A percentile compares a stretch with the other conserved stretches of the same genome.
Conservation (phyloP, 37 sponge, comb jelly and placozoan genomes). For the Spongia lamella region DNA sequence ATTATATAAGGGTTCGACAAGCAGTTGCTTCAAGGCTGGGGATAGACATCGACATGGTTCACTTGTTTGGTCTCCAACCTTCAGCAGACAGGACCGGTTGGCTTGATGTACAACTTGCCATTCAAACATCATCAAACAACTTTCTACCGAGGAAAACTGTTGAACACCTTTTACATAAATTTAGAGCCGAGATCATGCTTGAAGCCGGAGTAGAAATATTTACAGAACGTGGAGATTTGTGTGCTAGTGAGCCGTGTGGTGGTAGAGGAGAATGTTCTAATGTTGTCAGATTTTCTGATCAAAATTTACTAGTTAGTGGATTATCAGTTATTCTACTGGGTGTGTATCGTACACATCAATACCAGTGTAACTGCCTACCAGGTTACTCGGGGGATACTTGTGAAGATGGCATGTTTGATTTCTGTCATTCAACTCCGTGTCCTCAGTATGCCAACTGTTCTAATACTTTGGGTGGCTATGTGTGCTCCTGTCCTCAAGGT, state of each 20-base stretch:
- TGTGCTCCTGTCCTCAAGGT: slow-evolving; percentile 6
- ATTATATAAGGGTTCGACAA: slow-evolving; percentile 2
- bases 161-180: slow-evolving; percentile 50
- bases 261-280: slow-evolving; percentile 27
- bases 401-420: slow-evolving; percentile 12
- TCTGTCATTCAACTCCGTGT: slow-evolving; percentile 12
- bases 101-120: slow-evolving; percentile 30
- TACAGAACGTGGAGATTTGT: slow-evolving; percentile 50
- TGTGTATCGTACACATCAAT: background rate
- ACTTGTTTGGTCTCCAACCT: slow-evolving; percentile 26
- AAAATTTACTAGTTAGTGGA: no score
- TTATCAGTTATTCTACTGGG: no score
- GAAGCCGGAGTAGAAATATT: slow-evolving; percentile 3
- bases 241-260: slow-evolving; percentile 49
- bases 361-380: slow-evolving; percentile 27
- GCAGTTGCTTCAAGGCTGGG: slow-evolving; percentile 2
- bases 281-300: background rate
- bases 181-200: slow-evolving; percentile 17
- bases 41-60: background rate
- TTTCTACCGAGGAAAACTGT: slow-evolving; percentile 36
- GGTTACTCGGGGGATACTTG: slow-evolving; percentile 15
- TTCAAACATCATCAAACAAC: background rate
- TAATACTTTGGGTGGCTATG: background rate
- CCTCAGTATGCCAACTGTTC: background rate
- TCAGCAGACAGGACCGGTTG: background rate